Base-by-base conservation (phyloP, 2,797 vertebrate species). In the Gymnothorax reevesii region DNA sequence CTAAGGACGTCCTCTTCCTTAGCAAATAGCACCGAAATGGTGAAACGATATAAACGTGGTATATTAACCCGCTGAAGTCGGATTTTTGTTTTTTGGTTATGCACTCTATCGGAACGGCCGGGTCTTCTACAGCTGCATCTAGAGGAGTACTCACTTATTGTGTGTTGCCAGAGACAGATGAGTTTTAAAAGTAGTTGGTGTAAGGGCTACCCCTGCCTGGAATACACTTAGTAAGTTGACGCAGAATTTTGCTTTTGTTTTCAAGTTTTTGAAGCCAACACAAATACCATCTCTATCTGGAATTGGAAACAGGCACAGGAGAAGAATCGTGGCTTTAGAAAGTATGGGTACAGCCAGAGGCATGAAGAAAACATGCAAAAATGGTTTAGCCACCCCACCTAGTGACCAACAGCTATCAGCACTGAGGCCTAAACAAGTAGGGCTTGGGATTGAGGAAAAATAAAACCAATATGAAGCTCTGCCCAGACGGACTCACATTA, bases 201-300 rank as follows among this genome's bases (percentile, higher is more conserved):
- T 22, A 69, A 69, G 64, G 0, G 64, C 64, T 69, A 13, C 13
- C 64, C 64, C 17, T 69, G 12, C 15, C 64, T 69, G 64, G 64
- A 69, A 69, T 69, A 69, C n/a, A 69, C 15, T 13, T 20, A 69
- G 64, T 69, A 4, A 66, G 64, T 22, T 66, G 73, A 66, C 5
- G 64, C 64, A 66, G 64, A 3, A 66, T 66, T 69, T 69, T 69
- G 64, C 64, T 17, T 69, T 79, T 79, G 73, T 42, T 79, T 25
- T 79, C 64, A 22, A 69, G 64, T 17, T 69, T 69, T 69, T 69
- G 64, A 69, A 69, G 64, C 64, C 64, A 69, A 69, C 64, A 69
- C 64, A 69, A 69, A 69, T 69, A 13, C 13, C 13, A 15, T 20
- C 6, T 17, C 20, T 0, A 17, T 69, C 20, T 17, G 64, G 64